Base-by-base conservation (phyloP, 2,797 vertebrate genomes). In the Apogon hyalosoma region DNA sequence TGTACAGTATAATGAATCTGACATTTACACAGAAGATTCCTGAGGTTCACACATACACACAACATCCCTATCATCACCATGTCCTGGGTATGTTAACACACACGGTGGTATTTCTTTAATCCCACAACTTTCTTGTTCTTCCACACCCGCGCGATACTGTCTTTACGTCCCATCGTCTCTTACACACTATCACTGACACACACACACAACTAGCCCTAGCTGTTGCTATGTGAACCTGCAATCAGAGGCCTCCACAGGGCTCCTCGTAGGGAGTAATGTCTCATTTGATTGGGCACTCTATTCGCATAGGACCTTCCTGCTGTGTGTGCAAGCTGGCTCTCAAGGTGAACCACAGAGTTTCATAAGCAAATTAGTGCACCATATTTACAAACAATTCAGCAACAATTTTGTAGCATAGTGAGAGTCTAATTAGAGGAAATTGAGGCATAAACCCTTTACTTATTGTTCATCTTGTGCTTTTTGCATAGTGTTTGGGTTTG, bases 241-340 rank as follows among this genome's bases (percentile, higher is more conserved):
- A 70, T 85, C 81, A 80, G 39, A 80, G 56, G 64, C 39, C 56
- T 82, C 75, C 41, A 11, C 59, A 21, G 67, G 71, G 67, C 78
- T 69, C 63, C 70, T 78, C 56, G 75, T 63, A 41, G 52, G 64
- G 51, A 75, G 53, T 43, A 56, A 73, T 73, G 73, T 76, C 83
- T 81, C 70, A 46, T 83, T 77, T 87, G 83, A 87, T 85, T 83
- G 88, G 81, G 18, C 61, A 13, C 49, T 80, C 64, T 63, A 66
- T 77, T 82, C 83, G 79, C 77, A 73, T 39, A 63, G 69, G 68
- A 70, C 59, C 31, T 66, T 71, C 59, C 71, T 55, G 68, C 64
- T 77, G 76, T 42, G 60, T 56, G 45, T 65, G 70, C 60, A 49
- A 9, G 46, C 61, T n/a, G 11, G 48, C 61, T 73, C 69, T 71